Conservation (phyloP, 1,140 invertebrate genomes). For the Ostrea denselamellosa region DNA sequence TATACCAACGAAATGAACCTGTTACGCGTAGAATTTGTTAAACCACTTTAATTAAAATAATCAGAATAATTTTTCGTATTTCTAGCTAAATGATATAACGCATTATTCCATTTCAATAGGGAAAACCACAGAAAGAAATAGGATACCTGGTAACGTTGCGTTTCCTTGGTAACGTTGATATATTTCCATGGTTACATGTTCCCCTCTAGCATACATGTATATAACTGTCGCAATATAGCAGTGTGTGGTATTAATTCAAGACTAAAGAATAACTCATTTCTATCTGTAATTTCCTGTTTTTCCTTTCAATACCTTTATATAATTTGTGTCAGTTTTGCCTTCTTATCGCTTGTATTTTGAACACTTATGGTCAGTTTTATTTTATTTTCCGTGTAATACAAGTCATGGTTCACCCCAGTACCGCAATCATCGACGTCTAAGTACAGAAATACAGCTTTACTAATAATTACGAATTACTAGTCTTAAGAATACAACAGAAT, state of each 20-base stretch:
- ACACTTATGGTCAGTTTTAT: neutral
- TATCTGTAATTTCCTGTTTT: neutral
- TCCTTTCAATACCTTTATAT: neutral
- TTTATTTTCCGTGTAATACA: neutral
- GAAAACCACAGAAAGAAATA: constrained; percentile 36
- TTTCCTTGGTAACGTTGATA: constrained; percentile 8
- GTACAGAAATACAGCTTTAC: too few relatives aligned
- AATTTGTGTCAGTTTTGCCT: neutral
- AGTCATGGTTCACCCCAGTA: too few relatives aligned
- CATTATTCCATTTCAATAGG: constrained; percentile 21
- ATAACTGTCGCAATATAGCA: constrained; percentile 8
- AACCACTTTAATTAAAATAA: neutral
- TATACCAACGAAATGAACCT: neutral
- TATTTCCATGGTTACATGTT: neutral
- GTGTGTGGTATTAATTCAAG: neutral
- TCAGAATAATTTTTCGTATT: neutral
- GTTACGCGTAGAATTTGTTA: neutral
- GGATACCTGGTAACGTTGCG: constrained; percentile 27
- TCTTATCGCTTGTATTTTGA: neutral
- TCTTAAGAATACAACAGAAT: too few relatives aligned
- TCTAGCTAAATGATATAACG: neutral
- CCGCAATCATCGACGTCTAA: too few relatives aligned
- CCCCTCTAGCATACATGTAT: neutral
- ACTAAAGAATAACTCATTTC: neutral
- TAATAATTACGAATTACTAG: too few relatives aligned